Conservation (phyloP, 2,113 vertebrate genomes). For the Oncorhynchus nerka region DNA sequence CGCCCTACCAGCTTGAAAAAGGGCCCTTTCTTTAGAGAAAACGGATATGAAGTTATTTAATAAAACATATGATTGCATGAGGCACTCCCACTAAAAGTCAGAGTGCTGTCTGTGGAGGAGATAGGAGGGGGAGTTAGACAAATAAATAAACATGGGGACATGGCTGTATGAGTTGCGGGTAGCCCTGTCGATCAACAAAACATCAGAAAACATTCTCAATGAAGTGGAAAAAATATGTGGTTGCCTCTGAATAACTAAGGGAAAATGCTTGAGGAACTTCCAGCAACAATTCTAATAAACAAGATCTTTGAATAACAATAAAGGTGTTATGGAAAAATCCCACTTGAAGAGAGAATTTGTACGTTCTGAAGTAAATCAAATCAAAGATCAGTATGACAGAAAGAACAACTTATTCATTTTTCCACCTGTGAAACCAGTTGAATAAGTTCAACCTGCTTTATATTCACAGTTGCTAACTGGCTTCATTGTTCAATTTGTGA, state of each 20-base stretch:
- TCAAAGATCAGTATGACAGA: not conserved
- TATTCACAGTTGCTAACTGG: not conserved
- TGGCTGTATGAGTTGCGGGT: not conserved
- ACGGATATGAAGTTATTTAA: conserved; percentile 74
- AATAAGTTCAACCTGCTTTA: not conserved
- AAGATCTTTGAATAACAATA: too few species aligned
- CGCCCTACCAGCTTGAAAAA: conserved; percentile 70
- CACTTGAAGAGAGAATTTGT: too few species aligned
- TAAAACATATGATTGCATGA: conserved; percentile 63
- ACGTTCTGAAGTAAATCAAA: too few species aligned
- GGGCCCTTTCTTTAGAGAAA: conserved; percentile 65
- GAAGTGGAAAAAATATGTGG: not conserved
- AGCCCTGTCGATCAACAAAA: not conserved
- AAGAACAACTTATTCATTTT: not conserved
- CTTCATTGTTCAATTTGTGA: not conserved
- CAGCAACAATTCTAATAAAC: too few species aligned
- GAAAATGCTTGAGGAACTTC: not conserved
- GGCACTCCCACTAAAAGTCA: conserved; percentile 65
- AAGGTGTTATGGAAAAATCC: too few species aligned
- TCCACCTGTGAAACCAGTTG: not conserved
- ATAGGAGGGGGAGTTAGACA: not conserved
- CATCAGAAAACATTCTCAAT: not conserved
- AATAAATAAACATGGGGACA: not conserved
- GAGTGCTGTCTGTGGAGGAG: conserved; percentile 52
- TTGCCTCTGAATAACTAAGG: too few species aligned